phyloP scores from a whole-genome alignment of 2,113 vertebrate genomes.

The Glareola pratincola region DNA sequence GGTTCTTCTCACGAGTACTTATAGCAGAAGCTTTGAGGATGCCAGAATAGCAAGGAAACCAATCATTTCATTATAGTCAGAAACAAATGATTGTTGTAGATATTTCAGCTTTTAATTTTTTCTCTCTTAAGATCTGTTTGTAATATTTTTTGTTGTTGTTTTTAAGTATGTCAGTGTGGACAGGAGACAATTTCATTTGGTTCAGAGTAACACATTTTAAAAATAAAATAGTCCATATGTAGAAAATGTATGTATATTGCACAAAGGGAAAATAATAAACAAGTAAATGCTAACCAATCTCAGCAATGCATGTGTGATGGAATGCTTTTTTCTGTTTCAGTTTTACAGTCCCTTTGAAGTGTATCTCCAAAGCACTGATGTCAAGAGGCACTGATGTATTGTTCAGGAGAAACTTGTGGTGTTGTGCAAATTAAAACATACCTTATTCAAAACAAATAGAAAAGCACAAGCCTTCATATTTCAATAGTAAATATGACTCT shows the following conservation, averaged over 20 bases:
- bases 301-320: not conserved
- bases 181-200: not conserved
- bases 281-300: conserved; percentile 8
- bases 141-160: not conserved
- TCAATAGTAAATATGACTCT: not conserved
- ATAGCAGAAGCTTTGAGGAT: not conserved
- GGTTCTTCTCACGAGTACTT: not conserved
- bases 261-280: conserved; percentile 10
- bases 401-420: not conserved
- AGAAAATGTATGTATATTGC: not conserved
- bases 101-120: not conserved
- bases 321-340: not conserved
- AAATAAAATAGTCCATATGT: conserved; percentile 26
- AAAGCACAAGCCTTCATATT: not conserved
- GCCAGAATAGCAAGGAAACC: not conserved
- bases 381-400: not conserved
- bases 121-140: not conserved
- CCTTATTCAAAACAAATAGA: not conserved
- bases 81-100: not conserved
- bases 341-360: conserved; percentile 25
- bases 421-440: not conserved
- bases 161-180: not conserved
- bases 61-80: not conserved
- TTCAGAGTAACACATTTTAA: not conserved
- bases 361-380: not conserved